Conservation (phyloP, 2,888 invertebrate genomes). For the Morpho deidamia region DNA sequence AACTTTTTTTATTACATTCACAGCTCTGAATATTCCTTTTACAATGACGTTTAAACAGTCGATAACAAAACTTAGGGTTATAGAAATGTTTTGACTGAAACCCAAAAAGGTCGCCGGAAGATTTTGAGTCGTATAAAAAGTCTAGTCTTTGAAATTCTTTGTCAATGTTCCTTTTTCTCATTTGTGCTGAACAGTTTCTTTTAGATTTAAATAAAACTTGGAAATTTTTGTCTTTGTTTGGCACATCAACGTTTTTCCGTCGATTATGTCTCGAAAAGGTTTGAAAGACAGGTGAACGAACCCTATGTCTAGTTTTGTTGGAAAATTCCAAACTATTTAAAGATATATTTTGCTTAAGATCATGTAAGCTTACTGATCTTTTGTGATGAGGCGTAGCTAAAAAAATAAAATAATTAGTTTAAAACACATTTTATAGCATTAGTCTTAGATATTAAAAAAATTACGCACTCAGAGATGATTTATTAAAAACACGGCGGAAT, state of each 20-base stretch:
- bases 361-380: slow-evolving; percentile 1
- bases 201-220: slow-evolving; percentile 25
- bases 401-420: background rate
- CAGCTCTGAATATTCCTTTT: background rate
- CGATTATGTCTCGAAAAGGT: background rate
- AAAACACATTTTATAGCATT: background rate
- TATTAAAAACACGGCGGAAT: background rate
- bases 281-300: background rate
- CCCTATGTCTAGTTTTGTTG: background rate
- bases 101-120: slow-evolving; percentile 5
- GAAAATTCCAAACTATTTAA: background rate
- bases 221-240: slow-evolving; percentile 10
- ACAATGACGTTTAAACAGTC: background rate
- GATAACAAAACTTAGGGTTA: background rate
- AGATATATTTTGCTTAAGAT: slow-evolving; percentile 5
- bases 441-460: background rate
- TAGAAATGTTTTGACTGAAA: background rate
- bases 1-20: background rate
- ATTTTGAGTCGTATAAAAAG: slow-evolving; percentile 16
- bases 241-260: background rate
- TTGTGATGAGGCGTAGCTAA: background rate
- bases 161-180: background rate
- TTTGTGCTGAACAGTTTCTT: slow-evolving; percentile 9
- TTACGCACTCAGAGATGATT: background rate
- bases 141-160: slow-evolving; percentile 3